These are phyloP conservation scores for Nemotelus nigrinus DNA, from an alignment of 2,888 invertebrate genomes.

Conservation along the genomic window DNA sequence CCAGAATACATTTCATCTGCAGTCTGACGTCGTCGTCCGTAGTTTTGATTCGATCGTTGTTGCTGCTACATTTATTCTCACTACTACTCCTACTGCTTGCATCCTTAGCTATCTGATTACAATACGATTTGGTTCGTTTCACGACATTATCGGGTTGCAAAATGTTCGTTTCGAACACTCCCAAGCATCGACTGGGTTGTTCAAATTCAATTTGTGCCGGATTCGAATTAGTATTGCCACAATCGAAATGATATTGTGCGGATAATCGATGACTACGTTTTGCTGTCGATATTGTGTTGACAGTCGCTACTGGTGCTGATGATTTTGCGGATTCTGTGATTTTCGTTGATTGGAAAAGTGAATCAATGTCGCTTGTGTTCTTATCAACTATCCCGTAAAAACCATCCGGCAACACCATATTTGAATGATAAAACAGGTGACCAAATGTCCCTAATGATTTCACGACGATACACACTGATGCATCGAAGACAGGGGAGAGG, in stretches of 20 bases:
- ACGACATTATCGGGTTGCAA: background rate
- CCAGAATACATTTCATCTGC: conserved; percentile 33
- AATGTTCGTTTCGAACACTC: conserved; percentile 19
- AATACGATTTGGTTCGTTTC: conserved; percentile 16
- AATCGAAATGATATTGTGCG: conserved; percentile 26
- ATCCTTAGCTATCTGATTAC: background rate
- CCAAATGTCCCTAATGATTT: conserved; percentile 47
- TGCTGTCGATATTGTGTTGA: conserved; percentile 3
- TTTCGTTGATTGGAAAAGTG: conserved; percentile 26
- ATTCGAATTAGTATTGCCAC: conserved; percentile 19
- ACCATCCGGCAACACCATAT: conserved; percentile 51
- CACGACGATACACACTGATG: conserved; percentile 42
- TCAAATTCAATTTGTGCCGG: conserved; percentile 31
- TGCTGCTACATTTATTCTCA: conserved; percentile 5
- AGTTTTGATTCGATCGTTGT: background rate
- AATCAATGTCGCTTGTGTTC: conserved; percentile 32
- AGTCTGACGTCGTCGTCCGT: conserved; percentile 39
- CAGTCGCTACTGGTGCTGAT: conserved; percentile 18
- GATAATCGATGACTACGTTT: background rate
- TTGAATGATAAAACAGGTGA: conserved; percentile 45
- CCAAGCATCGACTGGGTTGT: conserved; percentile 15
- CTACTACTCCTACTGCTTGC: conserved; percentile 2
- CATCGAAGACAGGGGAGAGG: conserved; percentile 11
- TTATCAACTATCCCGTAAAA: conserved; percentile 46
- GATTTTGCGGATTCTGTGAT: background rate